Evolutionary conservation across 2,888 invertebrate genomes (phyloP).

Genomic region (Caradrina clavipalpis): DNA sequence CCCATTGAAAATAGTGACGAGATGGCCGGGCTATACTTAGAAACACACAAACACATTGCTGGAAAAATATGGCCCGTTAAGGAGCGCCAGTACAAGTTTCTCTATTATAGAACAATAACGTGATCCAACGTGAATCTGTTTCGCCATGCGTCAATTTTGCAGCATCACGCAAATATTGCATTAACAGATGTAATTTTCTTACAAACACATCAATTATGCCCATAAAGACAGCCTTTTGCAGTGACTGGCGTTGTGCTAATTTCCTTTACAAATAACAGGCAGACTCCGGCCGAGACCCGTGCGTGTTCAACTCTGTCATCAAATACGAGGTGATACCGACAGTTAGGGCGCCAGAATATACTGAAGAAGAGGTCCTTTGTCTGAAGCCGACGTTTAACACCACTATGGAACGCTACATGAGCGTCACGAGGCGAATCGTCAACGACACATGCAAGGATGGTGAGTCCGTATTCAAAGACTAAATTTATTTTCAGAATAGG

Average conservation of each 20-base stretch:
- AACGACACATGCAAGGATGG: slow-evolving; percentile 83
- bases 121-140: background rate
- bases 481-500: background rate
- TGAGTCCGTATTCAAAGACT: slow-evolving; percentile 56
- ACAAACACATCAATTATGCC: background rate
- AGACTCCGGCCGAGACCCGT: slow-evolving; percentile 75
- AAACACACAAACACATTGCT: too few relatives aligned
- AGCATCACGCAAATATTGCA: background rate
- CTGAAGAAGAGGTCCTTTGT: slow-evolving; percentile 83
- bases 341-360: slow-evolving; percentile 73
- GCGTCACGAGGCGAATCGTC: slow-evolving; percentile 78
- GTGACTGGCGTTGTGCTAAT: background rate
- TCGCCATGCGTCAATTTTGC: background rate
- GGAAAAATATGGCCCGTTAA: too few relatives aligned
- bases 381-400: slow-evolving; percentile 80
- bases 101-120: background rate
- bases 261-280: slow-evolving; percentile 66
- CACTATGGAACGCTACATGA: slow-evolving; percentile 82
- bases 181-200: background rate
- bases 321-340: slow-evolving; percentile 84
- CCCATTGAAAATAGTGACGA: too few relatives aligned
- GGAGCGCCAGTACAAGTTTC: background rate
- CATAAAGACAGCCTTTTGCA: background rate
- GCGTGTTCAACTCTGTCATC: slow-evolving; percentile 84
- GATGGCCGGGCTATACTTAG: too few relatives aligned